These are phyloP conservation scores for Pteruthius melanotis DNA, from an alignment of 2,113 vertebrate genomes.

Conservation along the genomic window DNA sequence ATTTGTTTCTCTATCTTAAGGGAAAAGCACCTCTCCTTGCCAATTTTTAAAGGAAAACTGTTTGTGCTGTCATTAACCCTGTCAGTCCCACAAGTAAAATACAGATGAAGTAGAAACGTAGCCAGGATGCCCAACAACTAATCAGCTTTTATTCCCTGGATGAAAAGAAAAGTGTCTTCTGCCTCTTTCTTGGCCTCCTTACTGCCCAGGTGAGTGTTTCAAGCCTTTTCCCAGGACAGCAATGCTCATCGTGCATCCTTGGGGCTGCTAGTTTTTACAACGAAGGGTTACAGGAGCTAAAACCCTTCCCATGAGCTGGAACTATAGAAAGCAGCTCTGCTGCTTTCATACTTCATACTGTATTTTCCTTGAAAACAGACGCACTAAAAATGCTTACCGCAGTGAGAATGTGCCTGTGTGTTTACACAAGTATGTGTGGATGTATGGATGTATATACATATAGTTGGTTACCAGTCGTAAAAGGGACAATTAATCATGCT, in stretches of 20 bases:
- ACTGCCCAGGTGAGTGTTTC: not conserved
- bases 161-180: not conserved
- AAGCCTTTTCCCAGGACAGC: not conserved
- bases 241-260: fast-evolving
- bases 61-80: not conserved
- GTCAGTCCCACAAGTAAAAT: not conserved
- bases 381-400: not conserved
- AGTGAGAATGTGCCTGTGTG: not conserved
- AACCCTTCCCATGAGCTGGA: not conserved
- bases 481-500: not conserved
- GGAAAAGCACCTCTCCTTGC: not conserved
- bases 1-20: not conserved
- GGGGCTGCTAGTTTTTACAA: not conserved
- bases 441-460: not conserved
- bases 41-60: not conserved
- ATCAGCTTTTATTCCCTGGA: not conserved
- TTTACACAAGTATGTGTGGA: not conserved
- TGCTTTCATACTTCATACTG: not conserved
- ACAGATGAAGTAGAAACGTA: not conserved
- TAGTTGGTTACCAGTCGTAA: not conserved
- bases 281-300: not conserved
- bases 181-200: not conserved
- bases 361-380: slow-evolving; percentile 14
- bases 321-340: not conserved
- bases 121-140: not conserved